Base-by-base conservation (phyloP, 2,888 invertebrate genomes). In the Onchidella celtica region DNA sequence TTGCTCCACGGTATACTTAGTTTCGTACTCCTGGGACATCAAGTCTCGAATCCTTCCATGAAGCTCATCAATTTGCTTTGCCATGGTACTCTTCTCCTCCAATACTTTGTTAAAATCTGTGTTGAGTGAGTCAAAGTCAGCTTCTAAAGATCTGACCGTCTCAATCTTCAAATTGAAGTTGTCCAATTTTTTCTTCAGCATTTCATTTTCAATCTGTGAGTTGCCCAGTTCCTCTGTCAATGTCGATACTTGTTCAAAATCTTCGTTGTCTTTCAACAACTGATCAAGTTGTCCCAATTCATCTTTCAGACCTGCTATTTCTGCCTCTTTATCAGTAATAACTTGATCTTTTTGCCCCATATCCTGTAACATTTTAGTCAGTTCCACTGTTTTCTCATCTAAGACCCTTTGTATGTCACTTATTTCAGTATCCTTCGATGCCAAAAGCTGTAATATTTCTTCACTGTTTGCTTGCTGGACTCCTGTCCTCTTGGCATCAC, bases 41-140 rank as follows among this genome's bases (percentile, higher is more conserved):
- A 86, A 76, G 11, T 86, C 83, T 74, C 84, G 85, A 3, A 92
- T 84, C 81, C 88, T 86, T 3, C 83, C 81, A 81, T 91, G 89
- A n/a, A 92, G 87, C 61, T 90, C 90, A 82, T 91, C 90, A 40
- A 91, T 88, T 83, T 91, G 90, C 70, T 89, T 90, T 4, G 90
- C 89, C 85, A 91, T 84, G 29, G 74, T 84, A 68, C 88, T 90
- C 74, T 92, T 92, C 77, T 91, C 91, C 59, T 83, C 84, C 9
- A 92, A 84, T 6, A 91, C 84, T 72, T 88, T 88, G 66, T 87
- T 89, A 79, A 91, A 89, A 65, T 91, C 89, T 34, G 89, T 89
- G 84, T 87, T 89, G 32, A 91, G 73, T 24, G 85, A 84, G 38
- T 86, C 87, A 84, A 88, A 89, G 61, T 92, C 91, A 21, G 85